phyloP scores from a whole-genome alignment of 2,113 vertebrate genomes.

The Microcebus ravelobensis region DNA sequence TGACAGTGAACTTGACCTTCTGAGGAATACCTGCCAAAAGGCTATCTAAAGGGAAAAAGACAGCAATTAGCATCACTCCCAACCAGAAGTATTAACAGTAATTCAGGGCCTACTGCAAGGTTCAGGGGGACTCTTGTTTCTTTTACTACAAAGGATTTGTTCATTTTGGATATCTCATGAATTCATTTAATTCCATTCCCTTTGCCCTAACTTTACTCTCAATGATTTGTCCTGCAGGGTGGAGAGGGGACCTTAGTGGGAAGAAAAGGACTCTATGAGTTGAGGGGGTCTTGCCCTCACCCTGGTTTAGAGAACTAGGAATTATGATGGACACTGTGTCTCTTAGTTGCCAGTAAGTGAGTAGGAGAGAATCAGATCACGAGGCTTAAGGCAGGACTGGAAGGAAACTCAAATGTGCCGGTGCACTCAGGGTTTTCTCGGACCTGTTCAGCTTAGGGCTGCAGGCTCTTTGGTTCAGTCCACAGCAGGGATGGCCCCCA shows the following conservation, averaged over 20 bases:
- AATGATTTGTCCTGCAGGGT: rapidly evolving
- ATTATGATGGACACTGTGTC: no score
- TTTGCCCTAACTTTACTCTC: no score
- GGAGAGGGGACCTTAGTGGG: background rate
- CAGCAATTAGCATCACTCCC: background rate
- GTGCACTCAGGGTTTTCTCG: background rate
- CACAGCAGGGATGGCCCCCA: rapidly evolving
- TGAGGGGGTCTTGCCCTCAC: background rate
- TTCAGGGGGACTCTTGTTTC: background rate
- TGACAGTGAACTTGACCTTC: slow-evolving; percentile 95
- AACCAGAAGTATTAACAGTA: no score
- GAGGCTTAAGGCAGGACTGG: background rate
- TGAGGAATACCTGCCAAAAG: slow-evolving; percentile 97
- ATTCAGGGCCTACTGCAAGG: rapidly evolving
- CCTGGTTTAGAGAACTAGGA: background rate
- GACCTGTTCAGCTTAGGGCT: background rate
- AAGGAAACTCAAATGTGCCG: rapidly evolving
- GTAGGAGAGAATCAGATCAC: background rate
- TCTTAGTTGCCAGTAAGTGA: background rate
- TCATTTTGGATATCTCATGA: no score
- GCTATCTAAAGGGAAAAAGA: slow-evolving; percentile 86
- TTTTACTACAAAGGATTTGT: background rate
- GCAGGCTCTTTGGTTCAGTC: background rate
- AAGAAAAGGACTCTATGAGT: background rate
- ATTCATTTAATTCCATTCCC: background rate